Base-by-base conservation (phyloP, 2,888 invertebrate species). In the Habroteleia sp. region DNA sequence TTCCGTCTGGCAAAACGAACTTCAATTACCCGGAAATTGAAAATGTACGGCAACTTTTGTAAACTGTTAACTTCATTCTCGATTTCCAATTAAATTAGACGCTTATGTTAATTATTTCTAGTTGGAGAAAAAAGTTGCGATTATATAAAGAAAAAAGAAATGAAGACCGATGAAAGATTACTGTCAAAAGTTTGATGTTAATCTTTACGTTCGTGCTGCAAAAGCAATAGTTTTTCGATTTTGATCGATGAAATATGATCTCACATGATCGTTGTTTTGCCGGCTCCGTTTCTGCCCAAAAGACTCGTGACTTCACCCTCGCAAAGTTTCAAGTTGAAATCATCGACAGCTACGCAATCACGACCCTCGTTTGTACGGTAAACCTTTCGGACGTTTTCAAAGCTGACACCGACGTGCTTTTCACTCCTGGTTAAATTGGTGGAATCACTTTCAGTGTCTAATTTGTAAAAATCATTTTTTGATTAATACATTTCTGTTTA, bases 191-290 rank as follows among this genome's bases (percentile, higher is more conserved):
- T 33, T 58, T 14, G 3, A 11, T 6, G n/a, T 16, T 35, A 35
- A 14, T 35, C 16, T 7, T 14, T 2, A 4, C 20, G 4, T 20
- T 3, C 3, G 20, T 20, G n/a, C 4, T 20, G 20, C 2, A 20
- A 3, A 3, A 20, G 4, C 20, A 20, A 20, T 4, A 20, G 3
- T 4, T 20, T 20, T 20, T 20, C 20, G 7, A 27, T 27, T 27
- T 27, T n/a, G n/a, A n/a, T n/a, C n/a, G n/a, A n/a, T 10, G 42
- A 33, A 33, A 33, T 48, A 31, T 77, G 91, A 10, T 52, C 94
- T 92, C 90, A 96, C 95, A 96, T 96, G 0, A 97, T 93, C 0
- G 97, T 97, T 10, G 96, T 96, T 89, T 97, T 97, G 5, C 97
- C 97, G 0, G 97, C 97, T 0, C 97, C 97, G 81, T 97, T 97